These are phyloP conservation scores for Neolamprologus toae DNA, from an alignment of 2,113 vertebrate genomes.

Conservation along the genomic window DNA sequence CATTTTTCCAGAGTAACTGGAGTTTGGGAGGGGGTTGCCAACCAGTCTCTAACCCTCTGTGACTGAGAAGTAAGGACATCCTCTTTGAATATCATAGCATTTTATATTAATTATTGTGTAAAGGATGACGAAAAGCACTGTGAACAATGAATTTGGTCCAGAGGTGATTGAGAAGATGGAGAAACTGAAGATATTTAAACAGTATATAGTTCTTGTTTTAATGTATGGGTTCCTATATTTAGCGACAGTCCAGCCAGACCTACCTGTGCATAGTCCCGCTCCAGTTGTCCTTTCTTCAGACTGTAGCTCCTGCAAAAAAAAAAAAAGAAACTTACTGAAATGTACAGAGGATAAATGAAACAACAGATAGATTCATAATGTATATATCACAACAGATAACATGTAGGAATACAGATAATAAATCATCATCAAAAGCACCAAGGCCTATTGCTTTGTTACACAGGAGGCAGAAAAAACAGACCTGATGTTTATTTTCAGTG, in stretches of 20 bases:
- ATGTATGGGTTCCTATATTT: not conserved
- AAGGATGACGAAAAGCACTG: not conserved
- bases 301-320: slow-evolving; percentile 84
- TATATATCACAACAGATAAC: not conserved
- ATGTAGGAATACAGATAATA: not conserved
- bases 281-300: slow-evolving; percentile 94
- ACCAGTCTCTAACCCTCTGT: not conserved
- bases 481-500: not conserved
- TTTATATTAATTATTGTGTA: not conserved
- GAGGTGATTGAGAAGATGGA: not conserved
- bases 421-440: not conserved
- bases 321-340: not conserved
- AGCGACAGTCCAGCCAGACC: not conserved
- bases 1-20: not conserved
- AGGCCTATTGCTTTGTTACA: not conserved
- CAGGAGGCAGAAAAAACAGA: not conserved
- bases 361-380: not conserved
- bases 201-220: not conserved
- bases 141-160: not conserved
- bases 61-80: not conserved
- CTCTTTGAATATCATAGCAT: not conserved
- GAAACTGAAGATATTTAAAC: not conserved
- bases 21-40: not conserved
- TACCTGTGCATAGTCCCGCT: slow-evolving; percentile 97
- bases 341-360: not conserved